A percentile compares a stretch with the other conserved stretches of the same genome.
These are phyloP conservation scores for Ciconia maguari DNA, from an alignment of 2,113 vertebrate species.

Conservation along the genomic window DNA sequence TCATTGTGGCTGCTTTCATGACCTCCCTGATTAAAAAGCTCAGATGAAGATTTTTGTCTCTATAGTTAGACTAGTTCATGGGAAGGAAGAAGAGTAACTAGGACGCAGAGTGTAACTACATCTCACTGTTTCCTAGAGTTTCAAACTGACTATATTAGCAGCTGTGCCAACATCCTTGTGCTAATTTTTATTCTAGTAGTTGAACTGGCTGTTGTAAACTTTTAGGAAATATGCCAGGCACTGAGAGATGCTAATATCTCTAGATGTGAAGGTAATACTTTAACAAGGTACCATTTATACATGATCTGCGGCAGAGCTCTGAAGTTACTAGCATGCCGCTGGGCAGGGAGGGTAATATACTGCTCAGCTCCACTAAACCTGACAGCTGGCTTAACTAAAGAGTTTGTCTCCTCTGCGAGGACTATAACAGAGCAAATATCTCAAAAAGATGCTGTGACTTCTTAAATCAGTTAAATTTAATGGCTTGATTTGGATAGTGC, in stretches of 20 bases:
- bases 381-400: neutral
- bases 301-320: neutral
- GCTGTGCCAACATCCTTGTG: neutral
- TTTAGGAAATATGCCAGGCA: neutral
- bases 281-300: neutral
- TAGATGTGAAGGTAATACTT: neutral
- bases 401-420: neutral
- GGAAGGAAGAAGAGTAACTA: neutral
- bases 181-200: neutral
- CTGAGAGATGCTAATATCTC: neutral
- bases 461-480: neutral
- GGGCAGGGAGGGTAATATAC: neutral
- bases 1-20: neutral
- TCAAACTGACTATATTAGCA: neutral
- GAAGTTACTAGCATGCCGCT: neutral
- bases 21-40: neutral
- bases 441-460: neutral
- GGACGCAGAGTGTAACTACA: neutral
- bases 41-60: neutral
- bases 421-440: neutral
- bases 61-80: neutral
- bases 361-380: neutral
- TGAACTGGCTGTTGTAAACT: neutral
- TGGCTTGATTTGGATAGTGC: neutral
- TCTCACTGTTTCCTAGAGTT: neutral